Conservation (phyloP, 2,113 vertebrate genomes). For the Trichomycterus rosablanca region DNA sequence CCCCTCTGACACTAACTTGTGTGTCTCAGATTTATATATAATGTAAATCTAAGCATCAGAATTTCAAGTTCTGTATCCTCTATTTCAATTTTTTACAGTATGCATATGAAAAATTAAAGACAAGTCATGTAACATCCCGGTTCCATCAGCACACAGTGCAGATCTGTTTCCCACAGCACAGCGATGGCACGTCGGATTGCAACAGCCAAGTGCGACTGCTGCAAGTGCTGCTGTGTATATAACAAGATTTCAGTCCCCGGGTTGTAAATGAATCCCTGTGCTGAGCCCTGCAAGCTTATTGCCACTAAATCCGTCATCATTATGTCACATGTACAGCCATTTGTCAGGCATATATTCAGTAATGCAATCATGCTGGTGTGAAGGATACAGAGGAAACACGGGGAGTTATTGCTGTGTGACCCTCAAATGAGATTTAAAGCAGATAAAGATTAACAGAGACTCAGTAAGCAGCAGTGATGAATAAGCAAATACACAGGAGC, state of each 20-base stretch:
- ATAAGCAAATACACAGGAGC: conserved; percentile 19
- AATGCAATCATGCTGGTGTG: conserved; percentile 34
- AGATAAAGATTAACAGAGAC: conserved; percentile 28
- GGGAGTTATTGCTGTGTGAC: conserved; percentile 31
- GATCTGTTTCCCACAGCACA: background rate
- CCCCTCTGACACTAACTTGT: background rate
- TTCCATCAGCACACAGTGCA: conserved; percentile 3
- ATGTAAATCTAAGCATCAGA: background rate
- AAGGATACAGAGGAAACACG: conserved; percentile 9
- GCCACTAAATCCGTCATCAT: conserved; percentile 43
- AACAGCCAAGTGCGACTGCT: conserved; percentile 11
- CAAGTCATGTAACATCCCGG: background rate
- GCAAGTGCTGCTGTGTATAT: conserved; percentile 22
- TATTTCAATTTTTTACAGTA: background rate
- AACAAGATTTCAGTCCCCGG: conserved; percentile 38
- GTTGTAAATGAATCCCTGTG: conserved; percentile 36
- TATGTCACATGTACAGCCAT: conserved; percentile 43
- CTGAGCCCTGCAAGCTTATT: conserved; percentile 19
- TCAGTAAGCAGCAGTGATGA: conserved; percentile 5
- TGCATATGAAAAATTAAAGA: background rate
- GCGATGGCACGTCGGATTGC: background rate
- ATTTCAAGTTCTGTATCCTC: background rate
- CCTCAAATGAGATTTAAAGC: conserved; percentile 40
- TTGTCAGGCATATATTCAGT: conserved; percentile 42
- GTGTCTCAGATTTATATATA: too few relatives aligned